Percentiles rank a stretch among this genome's conserved stretches.
Conservation (phyloP, 2,888 invertebrate genomes). For the Amphipyra tragopoginis region DNA sequence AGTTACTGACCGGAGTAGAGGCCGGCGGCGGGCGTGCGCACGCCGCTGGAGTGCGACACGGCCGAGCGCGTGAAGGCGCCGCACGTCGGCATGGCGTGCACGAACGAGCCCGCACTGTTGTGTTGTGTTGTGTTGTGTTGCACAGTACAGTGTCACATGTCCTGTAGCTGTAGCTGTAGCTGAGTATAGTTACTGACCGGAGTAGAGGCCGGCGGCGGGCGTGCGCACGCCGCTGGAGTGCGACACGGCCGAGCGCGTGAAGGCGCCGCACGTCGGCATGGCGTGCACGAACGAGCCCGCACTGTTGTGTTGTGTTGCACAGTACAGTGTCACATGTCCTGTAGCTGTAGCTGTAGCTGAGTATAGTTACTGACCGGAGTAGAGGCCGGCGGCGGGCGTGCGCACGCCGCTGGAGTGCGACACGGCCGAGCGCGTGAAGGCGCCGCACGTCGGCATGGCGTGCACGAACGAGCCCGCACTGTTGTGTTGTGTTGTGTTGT, state of each 20-base stretch:
- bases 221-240: slow-evolving; percentile 96
- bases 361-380: slow-evolving; percentile 71
- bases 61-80: slow-evolving; percentile 3
- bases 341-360: neutral
- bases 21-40: slow-evolving; percentile 95
- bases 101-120: no score
- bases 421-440: slow-evolving; percentile 96
- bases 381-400: slow-evolving; percentile 94
- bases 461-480: no score
- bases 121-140: no score
- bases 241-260: slow-evolving; percentile 96
- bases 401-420: slow-evolving; percentile 96
- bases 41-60: slow-evolving; percentile 95
- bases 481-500: no score
- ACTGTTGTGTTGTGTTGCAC: no score
- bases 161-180: no score
- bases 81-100: no score
- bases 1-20: slow-evolving; percentile 73
- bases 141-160: no score
- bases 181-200: slow-evolving; percentile 2
- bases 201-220: slow-evolving; percentile 94
- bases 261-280: slow-evolving; percentile 94
- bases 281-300: no score
- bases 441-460: slow-evolving; percentile 95
- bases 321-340: no score